Base-by-base conservation (phyloP, 2,113 vertebrate species). In the Neolamprologus ventralis region DNA sequence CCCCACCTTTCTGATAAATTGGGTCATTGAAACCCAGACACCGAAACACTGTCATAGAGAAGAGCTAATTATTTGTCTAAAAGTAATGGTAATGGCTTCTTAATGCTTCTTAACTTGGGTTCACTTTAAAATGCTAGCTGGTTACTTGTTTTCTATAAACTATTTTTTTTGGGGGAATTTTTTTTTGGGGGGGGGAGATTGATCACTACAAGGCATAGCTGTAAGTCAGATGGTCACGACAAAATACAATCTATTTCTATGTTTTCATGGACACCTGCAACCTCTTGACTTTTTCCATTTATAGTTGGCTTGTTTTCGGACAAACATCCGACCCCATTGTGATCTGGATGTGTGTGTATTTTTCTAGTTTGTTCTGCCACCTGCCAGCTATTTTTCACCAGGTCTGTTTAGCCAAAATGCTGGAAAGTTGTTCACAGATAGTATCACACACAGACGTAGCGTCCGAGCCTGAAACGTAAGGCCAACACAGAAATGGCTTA, bases 351-450 rank as follows among this genome's bases (percentile, higher is more conserved):
- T 75, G 14, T 75, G 71, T 47, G 42, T 47, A 28, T 47, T 75
- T 75, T 12, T 47, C 71, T 7, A 75, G 71, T 75, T 75, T 75
- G 14, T 47, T 47, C 71, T 75, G 14, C 42, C 23, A 47, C 71
- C 71, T 47, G 71, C 23, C 71, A 47, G 23, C 40, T 47, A 28
- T 75, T 75, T 75, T 75, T 75, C 42, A 75, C 71, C 71, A 49
- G 23, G 16, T 16, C 42, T 75, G 71, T 49, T 75, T 49, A 47
- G 42, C 71, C 71, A 75, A 75, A 45, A 75, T 47, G 23, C 14
- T 45, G 42, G 42, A 75, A 47, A 75, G 16, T 78, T 51, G 26
- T 33, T 78, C 45, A 31, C 10, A 78, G 45, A 78, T 12, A 49
- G 71, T 28, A 75, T 47, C 10, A 28, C 4, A 12, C 14, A 78